Base-by-base conservation (phyloP, 1,140 invertebrate genomes). In the Pygmarrhopalites habei region DNA sequence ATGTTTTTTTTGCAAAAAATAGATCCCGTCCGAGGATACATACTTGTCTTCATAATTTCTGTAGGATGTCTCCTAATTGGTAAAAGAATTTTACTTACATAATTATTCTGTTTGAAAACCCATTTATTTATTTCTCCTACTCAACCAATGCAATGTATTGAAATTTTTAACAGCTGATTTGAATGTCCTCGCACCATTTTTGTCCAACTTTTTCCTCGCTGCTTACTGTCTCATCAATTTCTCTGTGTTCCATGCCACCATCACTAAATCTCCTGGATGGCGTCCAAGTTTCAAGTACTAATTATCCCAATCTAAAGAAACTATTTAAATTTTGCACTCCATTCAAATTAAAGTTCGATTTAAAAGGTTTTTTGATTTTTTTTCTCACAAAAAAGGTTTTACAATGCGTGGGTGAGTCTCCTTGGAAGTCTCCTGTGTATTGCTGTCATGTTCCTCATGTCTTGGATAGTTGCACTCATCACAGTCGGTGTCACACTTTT, bases 161-260 rank as follows among this genome's bases (percentile, higher is more conserved):
- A n/a, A n/a, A n/a, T n/a, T 57, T 60, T 17, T 62, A 58, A 21
- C 60, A 75, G 74, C 73, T 39, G 78, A 82, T 19, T 71, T 85
- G 30, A 82, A 85, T 74, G 71, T 76, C 2, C 83, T 85, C 64
- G 83, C 83, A 17, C 82, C 82, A 14, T 77, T 85, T 32, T 84
- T 85, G 47, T 84, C 82, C 19, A 85, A 85, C 71, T 85, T 85
- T 73, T 85, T 85, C 72, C 73, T 85, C 41, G 82, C 66, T 21
- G 67, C 82, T 1, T 85, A 85, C 65, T 79, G 79, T 10, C 70
- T 85, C 7, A 82, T 85, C 59, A 85, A 85, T 74, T 85, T 82
- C 68, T 80, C 82, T 2, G 83, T 82, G 66, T 85, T 85, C 70
- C 93, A 98, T 79, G 94, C 93, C 25, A 91, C 90, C 51, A 77